Base-by-base conservation (phyloP, 2,797 vertebrate genomes). In the Neomorphus geoffroyi region DNA sequence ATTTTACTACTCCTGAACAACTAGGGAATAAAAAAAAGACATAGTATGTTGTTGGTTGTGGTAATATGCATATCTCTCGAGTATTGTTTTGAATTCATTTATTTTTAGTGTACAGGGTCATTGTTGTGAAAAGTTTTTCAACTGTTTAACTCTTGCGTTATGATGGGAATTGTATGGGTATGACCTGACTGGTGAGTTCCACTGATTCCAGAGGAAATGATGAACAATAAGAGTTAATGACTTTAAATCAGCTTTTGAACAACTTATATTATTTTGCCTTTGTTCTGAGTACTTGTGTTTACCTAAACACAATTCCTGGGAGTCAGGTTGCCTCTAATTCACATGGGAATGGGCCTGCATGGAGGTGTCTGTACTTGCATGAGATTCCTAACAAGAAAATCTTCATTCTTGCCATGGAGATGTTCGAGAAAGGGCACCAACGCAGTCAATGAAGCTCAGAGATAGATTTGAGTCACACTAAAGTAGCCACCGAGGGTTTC, bases 11-110 rank as follows among this genome's bases (percentile, higher is more conserved):
- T 91, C 22, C 37, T 78, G 35, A 89, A 69, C 21, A 89, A 57
- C 45, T 53, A 37, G 33, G 67, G 78, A 94, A 61, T 43, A 82
- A 22, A 27, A 58, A 93, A 92, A 90, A 78, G 30, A 84, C 66
- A 60, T 10, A 2, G 22, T 14, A 13, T 64, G 43, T 66, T 91
- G 58, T 43, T 86, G 35, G 48, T 26, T 87, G 43, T 0, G 2
- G 16, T 50, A 80, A 92, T 80, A 60, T 11, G 10, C 53, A 50
- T 77, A 35, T 53, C 83, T 90, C 83, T 65, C 60, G 92, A 80
- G 67, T 43, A 91, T 71, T 86, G 45, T 2, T 93, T 85, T 90
- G 82, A 93, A 85, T 80, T 86, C 12, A 81, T 81, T 92, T 88
- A 65, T 78, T 92, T 94, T 81, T 82, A 56, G 7, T 79, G 57